Percentiles rank a stretch among this genome's conserved stretches.
Evolutionary conservation across 2,888 invertebrate species (phyloP).

Genomic region (Colostygia pectinataria): DNA sequence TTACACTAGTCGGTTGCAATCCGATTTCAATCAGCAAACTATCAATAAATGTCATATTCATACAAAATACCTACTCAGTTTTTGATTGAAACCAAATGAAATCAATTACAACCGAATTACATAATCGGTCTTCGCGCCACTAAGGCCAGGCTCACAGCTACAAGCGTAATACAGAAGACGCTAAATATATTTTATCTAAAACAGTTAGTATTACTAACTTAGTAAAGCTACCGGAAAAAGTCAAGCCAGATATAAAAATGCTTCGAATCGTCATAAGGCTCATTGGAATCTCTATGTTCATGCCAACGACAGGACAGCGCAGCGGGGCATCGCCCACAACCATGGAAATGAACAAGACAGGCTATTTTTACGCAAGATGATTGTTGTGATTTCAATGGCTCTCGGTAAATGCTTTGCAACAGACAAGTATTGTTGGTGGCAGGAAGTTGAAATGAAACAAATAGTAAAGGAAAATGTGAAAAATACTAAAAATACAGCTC

Average conservation of each 20-base stretch:
- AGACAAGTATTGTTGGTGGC: conserved; percentile 18
- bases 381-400: conserved; percentile 47
- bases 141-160: no score
- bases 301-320: conserved; percentile 41
- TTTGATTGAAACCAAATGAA: no score
- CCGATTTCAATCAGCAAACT: no score
- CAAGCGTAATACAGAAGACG: no score
- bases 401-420: conserved; percentile 27
- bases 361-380: conserved; percentile 46
- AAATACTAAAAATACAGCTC: no score
- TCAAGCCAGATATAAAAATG: conserved; percentile 46
- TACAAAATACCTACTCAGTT: no score
- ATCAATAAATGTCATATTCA: no score
- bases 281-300: conserved; percentile 25
- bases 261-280: conserved; percentile 50
- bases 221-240: conserved; percentile 56
- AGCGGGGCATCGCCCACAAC: conserved; percentile 36
- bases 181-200: no score
- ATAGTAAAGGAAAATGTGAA: background rate
- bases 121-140: no score
- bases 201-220: no score
- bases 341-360: conserved; percentile 45
- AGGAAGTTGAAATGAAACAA: conserved; percentile 1
- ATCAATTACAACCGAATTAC: no score
- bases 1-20: no score